Evolutionary conservation across 2,113 vertebrate genomes (phyloP), one percentile per base, ranked within the genome.

Genomic region (Anhinga rufa): DNA sequence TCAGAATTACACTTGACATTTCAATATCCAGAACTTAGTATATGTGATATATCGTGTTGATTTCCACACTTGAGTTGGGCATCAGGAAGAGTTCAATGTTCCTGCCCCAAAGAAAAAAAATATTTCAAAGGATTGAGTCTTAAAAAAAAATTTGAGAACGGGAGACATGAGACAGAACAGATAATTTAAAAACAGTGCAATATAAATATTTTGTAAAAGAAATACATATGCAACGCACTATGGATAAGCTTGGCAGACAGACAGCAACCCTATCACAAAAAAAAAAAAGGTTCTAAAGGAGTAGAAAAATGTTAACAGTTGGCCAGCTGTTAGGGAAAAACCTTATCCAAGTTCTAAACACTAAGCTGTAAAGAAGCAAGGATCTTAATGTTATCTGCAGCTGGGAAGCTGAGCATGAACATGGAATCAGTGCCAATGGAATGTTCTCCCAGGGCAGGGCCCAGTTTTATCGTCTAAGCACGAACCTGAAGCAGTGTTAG

Each of bases 1-100:
- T 85, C 64, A 83, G 90, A 79, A 80, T 15, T 80, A n/a, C 68
- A 42, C 49, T 77, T 95, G 82, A 61, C 54, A 92, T 96, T 90
- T 96, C 82, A 87, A 55, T 82, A 90, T 83, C 36, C 25, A 51
- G 66, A 57, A 88, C 25, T 62, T 65, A 66, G 58, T 69, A 8
- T 85, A 62, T 61, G 52, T 58, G 49, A 57, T 49, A 48, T 0
- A 2, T 83, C 1, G 0, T 70, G 34, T 77, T 88, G 68, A 81
- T 83, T 95, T 92, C 64, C 76, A 70, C 46, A 51, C 22, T 82
- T 86, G 49, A 91, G 34, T 54, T 78, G 71, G 46, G 60, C 60
- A 78, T 77, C 40, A 58, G 29, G 52, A 72, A 34, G 25, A 69
- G 51, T 88, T 86, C n/a, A 58, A 8, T 61, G 38, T 80, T 90